Conservation (phyloP, 2,797 vertebrate species). For the Micrastur ruficollis region DNA sequence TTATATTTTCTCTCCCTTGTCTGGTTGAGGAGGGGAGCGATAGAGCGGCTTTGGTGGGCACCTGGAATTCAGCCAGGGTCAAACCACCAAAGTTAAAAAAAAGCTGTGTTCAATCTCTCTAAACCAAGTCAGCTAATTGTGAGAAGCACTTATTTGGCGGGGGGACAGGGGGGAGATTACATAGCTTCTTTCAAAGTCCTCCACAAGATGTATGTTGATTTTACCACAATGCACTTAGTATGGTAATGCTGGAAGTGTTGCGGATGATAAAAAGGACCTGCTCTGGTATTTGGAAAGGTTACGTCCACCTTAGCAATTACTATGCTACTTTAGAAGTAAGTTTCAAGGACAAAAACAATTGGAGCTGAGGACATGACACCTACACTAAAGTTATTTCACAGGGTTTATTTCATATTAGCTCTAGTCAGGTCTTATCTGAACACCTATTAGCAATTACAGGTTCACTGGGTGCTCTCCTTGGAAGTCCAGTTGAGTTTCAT, state of each 20-base stretch:
- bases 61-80: too few relatives aligned
- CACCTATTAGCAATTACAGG: background rate
- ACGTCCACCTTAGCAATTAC: background rate
- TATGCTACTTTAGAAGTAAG: background rate
- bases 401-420: background rate
- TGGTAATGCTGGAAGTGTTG: background rate
- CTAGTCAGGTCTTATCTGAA: background rate
- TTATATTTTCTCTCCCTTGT: too few relatives aligned
- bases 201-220: background rate
- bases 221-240: background rate
- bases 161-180: background rate
- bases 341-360: background rate
- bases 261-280: background rate
- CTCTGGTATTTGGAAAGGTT: background rate
- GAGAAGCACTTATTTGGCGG: background rate
- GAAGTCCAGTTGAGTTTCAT: background rate
- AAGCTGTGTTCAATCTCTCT: background rate
- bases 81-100: too few relatives aligned
- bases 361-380: background rate
- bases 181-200: background rate
- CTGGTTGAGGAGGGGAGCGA: too few relatives aligned
- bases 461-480: background rate
- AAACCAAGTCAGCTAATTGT: background rate
- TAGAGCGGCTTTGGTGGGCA: too few relatives aligned
- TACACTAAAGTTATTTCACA: background rate